Base-by-base conservation (phyloP, 2,888 invertebrate genomes). In the Laspeyria flexula region DNA sequence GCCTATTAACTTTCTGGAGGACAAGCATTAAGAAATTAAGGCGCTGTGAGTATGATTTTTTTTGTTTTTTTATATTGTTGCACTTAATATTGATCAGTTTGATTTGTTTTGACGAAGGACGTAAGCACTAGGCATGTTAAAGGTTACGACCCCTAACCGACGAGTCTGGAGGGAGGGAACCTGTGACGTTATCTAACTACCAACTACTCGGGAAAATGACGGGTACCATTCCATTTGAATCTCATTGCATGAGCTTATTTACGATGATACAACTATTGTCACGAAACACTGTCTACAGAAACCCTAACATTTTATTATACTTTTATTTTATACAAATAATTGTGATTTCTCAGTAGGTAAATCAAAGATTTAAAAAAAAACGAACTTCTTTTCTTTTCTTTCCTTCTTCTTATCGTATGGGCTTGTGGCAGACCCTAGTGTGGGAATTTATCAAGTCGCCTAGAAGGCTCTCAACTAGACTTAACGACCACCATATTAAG, bases 101-200 rank as follows among this genome's bases (percentile, higher is more conserved):
- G 74, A 77, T 81, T 83, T 83, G 80, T 82, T 85, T 79, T 79
- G 75, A 76, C 61, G 74, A 71, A 75, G 71, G 74, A 73, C 72
- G 62, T 63, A 58, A 65, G 70, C 71, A 68, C 69, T 63, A 58
- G 65, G 70, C 71, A 68, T 70, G 77, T 67, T 77, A 88, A 90
- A 88, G 87, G 88, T 88, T 85, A 80, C 70, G 86, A 88, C 85
- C 88, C 80, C 81, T 56, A 55, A 58, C 63, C 59, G 70, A 63
- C 69, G 71, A 72, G 73, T 72, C 63, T 75, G 76, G 71, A 60
- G 75, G 73, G 73, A 66, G 75, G 66, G 56, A 55, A 53, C 52
- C 62, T 60, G 67, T 72, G 77, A 72, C 74, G 84, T 86, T 88
- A 87, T 77, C 86, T 87, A 86, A 87, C 81, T 75, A 72, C 69